phyloP scores from a whole-genome alignment of 1,140 invertebrate species.

The Trichomalopsis sarcophagae region DNA sequence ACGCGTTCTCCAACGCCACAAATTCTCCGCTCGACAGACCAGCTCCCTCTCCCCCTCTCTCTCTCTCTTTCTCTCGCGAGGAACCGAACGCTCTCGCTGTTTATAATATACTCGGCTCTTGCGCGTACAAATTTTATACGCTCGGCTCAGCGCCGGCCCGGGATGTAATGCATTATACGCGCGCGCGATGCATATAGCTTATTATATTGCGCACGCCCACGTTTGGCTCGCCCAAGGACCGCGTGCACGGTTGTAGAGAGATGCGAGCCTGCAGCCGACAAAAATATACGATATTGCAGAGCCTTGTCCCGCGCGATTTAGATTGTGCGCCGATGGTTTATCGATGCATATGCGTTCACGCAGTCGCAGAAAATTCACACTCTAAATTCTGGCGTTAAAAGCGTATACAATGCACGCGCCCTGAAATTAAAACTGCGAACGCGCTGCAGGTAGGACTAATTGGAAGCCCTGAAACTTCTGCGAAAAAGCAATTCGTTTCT shows the following conservation, averaged over 20 bases:
- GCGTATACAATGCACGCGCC: no score
- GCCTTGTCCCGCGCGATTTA: no score
- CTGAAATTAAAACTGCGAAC: no score
- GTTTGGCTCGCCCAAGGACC: constrained; percentile 16
- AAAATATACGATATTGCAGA: not conserved
- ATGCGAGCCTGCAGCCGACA: not conserved
- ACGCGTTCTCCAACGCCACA: not conserved
- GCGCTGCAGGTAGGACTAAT: no score
- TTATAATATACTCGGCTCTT: not conserved
- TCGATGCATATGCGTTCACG: no score
- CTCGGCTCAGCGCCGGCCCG: not conserved
- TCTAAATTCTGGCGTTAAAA: no score
- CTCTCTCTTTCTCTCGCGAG: not conserved
- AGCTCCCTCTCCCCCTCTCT: no score
- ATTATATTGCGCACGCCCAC: constrained; percentile 68
- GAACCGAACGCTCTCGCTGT: not conserved
- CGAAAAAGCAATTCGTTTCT: not conserved
- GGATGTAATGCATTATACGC: constrained; percentile 62
- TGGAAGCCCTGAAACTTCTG: no score
- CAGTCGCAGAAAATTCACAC: no score
- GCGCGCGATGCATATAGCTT: constrained; percentile 63
- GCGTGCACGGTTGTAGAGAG: not conserved
- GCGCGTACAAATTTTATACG: constrained; percentile 57
- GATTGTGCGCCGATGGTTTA: no score
- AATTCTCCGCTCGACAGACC: not conserved